These are phyloP conservation scores for Hemibagrus wyckioides DNA, from an alignment of 2,113 vertebrate genomes.

Conservation along the genomic window DNA sequence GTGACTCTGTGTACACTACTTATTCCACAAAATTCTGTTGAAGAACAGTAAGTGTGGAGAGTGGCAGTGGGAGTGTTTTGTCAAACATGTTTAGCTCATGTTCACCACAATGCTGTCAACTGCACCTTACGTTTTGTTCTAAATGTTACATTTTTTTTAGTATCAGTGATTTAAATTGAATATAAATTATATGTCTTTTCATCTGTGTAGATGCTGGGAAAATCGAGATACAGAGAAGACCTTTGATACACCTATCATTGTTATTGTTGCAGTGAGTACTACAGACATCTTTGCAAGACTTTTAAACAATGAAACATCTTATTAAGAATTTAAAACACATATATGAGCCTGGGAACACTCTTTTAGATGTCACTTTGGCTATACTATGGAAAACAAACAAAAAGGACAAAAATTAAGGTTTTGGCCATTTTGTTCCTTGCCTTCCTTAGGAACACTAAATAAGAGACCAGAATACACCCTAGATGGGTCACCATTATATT, in stretches of 20 bases:
- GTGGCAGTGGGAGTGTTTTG: background rate
- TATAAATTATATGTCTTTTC: too few relatives aligned
- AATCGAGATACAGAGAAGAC: background rate
- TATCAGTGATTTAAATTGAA: too few relatives aligned
- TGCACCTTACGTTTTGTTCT: background rate
- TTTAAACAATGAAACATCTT: background rate
- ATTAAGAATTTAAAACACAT: background rate
- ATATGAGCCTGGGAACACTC: background rate
- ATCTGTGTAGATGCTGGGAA: slow-evolving; percentile 74
- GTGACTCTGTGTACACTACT: slow-evolving; percentile 67
- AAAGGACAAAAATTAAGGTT: too few relatives aligned
- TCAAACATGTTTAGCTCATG: background rate
- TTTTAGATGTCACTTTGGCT: too few relatives aligned
- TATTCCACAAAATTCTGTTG: slow-evolving; percentile 67
- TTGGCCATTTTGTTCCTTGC: too few relatives aligned
- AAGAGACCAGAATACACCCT: too few relatives aligned
- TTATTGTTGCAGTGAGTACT: slow-evolving; percentile 71
- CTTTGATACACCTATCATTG: slow-evolving; percentile 63
- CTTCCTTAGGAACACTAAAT: too few relatives aligned
- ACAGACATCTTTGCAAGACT: background rate
- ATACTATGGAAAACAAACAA: background rate
- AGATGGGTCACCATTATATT: too few relatives aligned
- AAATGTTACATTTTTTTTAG: background rate
- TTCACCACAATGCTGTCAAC: background rate
- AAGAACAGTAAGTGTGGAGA: slow-evolving; percentile 16